These are phyloP conservation scores for Biston stratarius DNA, from an alignment of 2,888 invertebrate genomes.

Conservation along the genomic window DNA sequence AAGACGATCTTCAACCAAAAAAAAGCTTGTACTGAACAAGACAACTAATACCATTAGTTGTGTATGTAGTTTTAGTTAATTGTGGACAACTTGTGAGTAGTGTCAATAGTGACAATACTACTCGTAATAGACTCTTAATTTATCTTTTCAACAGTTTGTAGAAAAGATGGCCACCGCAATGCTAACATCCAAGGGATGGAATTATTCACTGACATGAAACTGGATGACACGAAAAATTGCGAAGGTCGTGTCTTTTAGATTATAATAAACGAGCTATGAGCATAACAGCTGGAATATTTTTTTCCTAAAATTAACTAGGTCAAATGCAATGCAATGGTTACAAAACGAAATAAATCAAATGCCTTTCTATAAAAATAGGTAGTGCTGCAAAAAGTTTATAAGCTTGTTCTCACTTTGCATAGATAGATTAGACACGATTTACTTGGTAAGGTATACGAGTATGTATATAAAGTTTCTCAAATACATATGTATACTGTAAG, in stretches of 20 bases:
- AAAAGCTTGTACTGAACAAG: no score
- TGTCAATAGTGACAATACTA: no score
- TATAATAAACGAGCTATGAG: slow-evolving; percentile 31
- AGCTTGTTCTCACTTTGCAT: no score
- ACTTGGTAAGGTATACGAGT: background rate
- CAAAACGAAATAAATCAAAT: background rate
- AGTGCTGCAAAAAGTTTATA: no score
- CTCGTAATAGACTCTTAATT: no score
- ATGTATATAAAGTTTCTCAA: no score
- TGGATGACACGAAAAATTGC: slow-evolving; percentile 65
- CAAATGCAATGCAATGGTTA: background rate
- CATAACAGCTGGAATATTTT: slow-evolving; percentile 15
- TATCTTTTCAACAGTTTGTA: background rate
- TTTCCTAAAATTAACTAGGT: slow-evolving; percentile 36
- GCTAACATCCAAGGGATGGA: slow-evolving; percentile 57
- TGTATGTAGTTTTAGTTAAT: no score
- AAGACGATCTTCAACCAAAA: no score
- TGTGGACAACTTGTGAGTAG: no score
- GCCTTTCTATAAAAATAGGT: background rate
- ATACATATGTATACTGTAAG: no score
- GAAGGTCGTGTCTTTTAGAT: slow-evolving; percentile 56
- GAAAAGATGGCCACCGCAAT: slow-evolving; percentile 53
- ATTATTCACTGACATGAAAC: slow-evolving; percentile 69
- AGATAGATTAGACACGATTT: background rate
- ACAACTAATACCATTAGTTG: no score